phyloP scores from a whole-genome alignment of 2,113 vertebrate species.

The Alethe diademata region DNA sequence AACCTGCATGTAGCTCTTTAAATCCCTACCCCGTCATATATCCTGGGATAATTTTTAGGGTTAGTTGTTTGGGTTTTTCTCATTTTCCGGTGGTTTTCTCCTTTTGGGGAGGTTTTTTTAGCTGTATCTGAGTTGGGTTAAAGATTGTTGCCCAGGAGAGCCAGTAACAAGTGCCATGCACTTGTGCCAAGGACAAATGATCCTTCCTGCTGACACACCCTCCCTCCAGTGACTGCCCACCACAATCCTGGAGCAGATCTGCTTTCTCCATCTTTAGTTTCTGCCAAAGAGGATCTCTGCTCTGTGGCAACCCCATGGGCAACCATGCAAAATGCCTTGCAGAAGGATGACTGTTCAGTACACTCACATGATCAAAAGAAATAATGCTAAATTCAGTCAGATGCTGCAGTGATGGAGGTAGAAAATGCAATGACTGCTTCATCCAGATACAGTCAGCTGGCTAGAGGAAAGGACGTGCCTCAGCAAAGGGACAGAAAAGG shows the following conservation, averaged over 20 bases:
- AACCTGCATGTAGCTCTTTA: background rate
- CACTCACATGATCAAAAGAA: background rate
- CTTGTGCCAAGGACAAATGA: accelerated
- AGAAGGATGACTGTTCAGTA: background rate
- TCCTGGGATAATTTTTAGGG: background rate
- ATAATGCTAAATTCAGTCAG: background rate
- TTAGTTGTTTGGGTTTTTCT: background rate
- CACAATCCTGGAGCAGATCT: accelerated
- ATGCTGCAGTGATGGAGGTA: background rate
- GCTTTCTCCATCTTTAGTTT: background rate
- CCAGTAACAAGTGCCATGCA: background rate
- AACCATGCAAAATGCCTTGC: background rate
- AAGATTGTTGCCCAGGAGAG: background rate
- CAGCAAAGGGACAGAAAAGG: background rate
- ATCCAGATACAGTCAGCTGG: too few relatives aligned
- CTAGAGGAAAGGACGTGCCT: background rate
- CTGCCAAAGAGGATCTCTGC: background rate
- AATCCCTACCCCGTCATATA: background rate
- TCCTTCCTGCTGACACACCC: background rate
- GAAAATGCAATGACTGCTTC: background rate
- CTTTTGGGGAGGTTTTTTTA: background rate
- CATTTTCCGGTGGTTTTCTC: background rate
- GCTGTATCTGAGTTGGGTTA: background rate
- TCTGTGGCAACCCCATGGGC: background rate
- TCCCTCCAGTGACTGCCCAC: background rate